A percentile compares a stretch with the other conserved stretches of the same genome.
These are phyloP conservation scores for Pogonus chalceus DNA, from an alignment of 1,140 invertebrate genomes.

Conservation along the genomic window DNA sequence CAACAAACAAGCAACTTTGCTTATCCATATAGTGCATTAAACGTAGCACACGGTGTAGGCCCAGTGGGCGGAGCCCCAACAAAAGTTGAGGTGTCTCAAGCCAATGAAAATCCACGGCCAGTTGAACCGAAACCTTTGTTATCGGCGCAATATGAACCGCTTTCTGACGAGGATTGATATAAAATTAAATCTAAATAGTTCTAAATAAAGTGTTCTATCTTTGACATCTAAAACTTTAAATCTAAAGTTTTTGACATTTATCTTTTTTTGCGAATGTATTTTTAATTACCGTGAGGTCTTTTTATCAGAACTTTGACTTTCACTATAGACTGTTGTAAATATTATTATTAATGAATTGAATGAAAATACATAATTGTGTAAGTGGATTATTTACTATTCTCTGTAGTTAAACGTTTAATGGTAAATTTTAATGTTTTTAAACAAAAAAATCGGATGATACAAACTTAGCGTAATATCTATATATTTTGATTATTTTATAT, in stretches of 20 bases:
- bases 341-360: not conserved
- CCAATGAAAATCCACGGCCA: slow-evolving; percentile 36
- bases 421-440: slow-evolving; percentile 2
- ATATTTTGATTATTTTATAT: too few relatives aligned
- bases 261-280: not conserved
- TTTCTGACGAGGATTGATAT: slow-evolving; percentile 72
- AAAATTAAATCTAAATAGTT: not conserved
- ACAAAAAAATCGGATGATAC: not conserved
- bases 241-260: not conserved
- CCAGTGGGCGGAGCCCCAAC: slow-evolving; percentile 25
- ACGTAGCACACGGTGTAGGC: slow-evolving; percentile 34
- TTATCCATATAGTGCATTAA: slow-evolving; percentile 51
- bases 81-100: slow-evolving; percentile 32
- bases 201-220: not conserved
- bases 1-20: slow-evolving; percentile 36
- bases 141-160: slow-evolving; percentile 74
- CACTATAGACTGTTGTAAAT: not conserved
- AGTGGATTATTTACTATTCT: not conserved
- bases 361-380: not conserved
- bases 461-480: not conserved
- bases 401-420: not conserved
- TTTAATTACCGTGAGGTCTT: too few relatives aligned
- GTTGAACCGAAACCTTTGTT: slow-evolving; percentile 69
- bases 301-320: too few relatives aligned
- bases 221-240: too few relatives aligned